phyloP scores from a whole-genome alignment of 2,888 invertebrate genomes.

The Eupithecia pulchellata region DNA sequence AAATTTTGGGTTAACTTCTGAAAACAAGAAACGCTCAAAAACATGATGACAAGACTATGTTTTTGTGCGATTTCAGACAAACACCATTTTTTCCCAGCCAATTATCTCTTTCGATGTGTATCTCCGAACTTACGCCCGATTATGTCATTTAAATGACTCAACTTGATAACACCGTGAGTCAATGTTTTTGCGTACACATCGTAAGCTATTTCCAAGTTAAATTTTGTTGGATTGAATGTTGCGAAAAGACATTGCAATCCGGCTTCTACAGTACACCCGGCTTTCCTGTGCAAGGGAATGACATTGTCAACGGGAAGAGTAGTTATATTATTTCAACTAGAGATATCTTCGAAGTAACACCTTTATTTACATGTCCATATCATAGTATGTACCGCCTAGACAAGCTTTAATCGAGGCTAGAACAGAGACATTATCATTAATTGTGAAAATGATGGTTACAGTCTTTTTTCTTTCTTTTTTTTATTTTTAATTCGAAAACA shows the following conservation, averaged over 20 bases:
- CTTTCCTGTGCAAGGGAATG: neutral
- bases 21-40: neutral
- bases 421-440: neutral
- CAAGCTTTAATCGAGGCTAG: neutral
- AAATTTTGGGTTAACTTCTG: neutral
- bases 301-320: neutral
- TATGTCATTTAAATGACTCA: neutral
- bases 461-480: too few relatives aligned
- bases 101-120: neutral
- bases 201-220: neutral
- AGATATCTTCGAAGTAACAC: neutral
- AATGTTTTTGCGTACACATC: slow-evolving; percentile 1
- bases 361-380: neutral
- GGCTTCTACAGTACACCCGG: neutral
- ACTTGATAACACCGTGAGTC: neutral
- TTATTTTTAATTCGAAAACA: neutral
- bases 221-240: neutral
- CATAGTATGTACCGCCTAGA: neutral
- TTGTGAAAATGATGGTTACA: too few relatives aligned
- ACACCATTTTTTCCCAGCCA: neutral
- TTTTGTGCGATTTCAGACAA: neutral
- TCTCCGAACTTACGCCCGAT: neutral
- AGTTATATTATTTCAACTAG: neutral
- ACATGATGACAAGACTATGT: slow-evolving; percentile 1
- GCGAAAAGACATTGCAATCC: neutral